Conservation (phyloP, 2,888 invertebrate species). For the Chloroclysta siterata region DNA sequence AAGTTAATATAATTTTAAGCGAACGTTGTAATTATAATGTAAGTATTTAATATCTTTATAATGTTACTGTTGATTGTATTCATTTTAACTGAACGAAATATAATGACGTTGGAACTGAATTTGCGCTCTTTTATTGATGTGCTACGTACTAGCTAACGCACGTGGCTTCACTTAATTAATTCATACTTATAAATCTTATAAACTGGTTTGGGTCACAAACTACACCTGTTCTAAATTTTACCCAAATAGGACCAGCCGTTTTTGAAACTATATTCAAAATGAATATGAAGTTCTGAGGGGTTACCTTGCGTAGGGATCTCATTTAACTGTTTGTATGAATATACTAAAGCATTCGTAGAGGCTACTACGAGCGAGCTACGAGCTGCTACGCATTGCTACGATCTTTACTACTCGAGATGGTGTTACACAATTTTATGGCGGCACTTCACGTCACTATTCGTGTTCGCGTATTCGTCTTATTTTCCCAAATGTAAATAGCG, state of each 20-base stretch:
- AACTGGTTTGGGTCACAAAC: not conserved
- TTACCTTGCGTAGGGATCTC: too few relatives aligned
- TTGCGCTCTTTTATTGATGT: not conserved
- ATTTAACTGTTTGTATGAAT: too few relatives aligned
- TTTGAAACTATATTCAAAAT: not conserved
- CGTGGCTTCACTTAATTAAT: too few relatives aligned
- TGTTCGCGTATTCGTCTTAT: too few relatives aligned
- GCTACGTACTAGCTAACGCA: not conserved
- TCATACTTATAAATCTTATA: too few relatives aligned
- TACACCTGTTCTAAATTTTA: not conserved
- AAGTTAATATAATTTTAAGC: not conserved
- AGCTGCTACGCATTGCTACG: not conserved
- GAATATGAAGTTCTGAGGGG: too few relatives aligned
- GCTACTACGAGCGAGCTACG: not conserved
- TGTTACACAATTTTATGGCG: too few relatives aligned
- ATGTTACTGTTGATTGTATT: conserved; percentile 3
- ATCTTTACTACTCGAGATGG: too few relatives aligned
- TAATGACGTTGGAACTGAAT: conserved; percentile 1
- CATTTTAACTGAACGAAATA: not conserved
- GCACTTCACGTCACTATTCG: too few relatives aligned
- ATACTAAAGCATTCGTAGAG: too few relatives aligned
- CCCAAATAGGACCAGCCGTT: not conserved
- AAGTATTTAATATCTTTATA: not conserved
- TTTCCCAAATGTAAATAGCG: too few relatives aligned
- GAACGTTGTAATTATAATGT: not conserved